Percentiles rank a stretch among this genome's conserved stretches.
These are phyloP conservation scores for Pentalonia nigronervosa DNA, from an alignment of 1,140 invertebrate species.

Conservation along the genomic window DNA sequence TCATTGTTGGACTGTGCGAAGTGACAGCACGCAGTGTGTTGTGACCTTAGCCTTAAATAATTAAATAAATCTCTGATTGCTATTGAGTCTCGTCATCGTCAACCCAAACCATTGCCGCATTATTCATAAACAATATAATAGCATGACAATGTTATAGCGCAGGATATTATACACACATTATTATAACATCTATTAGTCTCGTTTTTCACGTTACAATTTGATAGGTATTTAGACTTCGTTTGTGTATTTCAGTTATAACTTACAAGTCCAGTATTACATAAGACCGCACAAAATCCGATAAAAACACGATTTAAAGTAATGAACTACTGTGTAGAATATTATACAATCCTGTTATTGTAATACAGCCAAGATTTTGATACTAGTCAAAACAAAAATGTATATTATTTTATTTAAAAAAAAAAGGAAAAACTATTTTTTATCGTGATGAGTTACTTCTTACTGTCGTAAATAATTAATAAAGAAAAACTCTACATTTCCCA, in stretches of 20 bases:
- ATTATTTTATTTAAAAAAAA: not conserved
- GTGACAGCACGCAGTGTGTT: not conserved
- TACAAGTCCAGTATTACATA: not conserved
- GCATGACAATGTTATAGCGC: not conserved
- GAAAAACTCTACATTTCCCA: not conserved
- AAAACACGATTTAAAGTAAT: not conserved
- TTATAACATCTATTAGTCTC: not conserved
- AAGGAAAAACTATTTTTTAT: not conserved
- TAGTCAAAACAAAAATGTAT: not conserved
- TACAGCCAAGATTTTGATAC: not conserved
- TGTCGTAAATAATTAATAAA: conserved; percentile 22
- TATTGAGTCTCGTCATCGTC: not conserved
- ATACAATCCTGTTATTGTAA: not conserved
- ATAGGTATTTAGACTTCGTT: not conserved
- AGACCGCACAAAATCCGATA: not conserved
- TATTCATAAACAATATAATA: not conserved
- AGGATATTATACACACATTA: not conserved
- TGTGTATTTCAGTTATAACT: not conserved
- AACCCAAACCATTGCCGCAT: not conserved
- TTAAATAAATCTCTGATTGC: not conserved
- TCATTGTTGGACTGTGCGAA: not conserved
- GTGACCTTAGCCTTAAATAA: not conserved
- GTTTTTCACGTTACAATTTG: not conserved
- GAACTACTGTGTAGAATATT: not conserved
- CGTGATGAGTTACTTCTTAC: not conserved